phyloP scores from a whole-genome alignment of 2,888 invertebrate genomes.

The Ypsolopha sequella region DNA sequence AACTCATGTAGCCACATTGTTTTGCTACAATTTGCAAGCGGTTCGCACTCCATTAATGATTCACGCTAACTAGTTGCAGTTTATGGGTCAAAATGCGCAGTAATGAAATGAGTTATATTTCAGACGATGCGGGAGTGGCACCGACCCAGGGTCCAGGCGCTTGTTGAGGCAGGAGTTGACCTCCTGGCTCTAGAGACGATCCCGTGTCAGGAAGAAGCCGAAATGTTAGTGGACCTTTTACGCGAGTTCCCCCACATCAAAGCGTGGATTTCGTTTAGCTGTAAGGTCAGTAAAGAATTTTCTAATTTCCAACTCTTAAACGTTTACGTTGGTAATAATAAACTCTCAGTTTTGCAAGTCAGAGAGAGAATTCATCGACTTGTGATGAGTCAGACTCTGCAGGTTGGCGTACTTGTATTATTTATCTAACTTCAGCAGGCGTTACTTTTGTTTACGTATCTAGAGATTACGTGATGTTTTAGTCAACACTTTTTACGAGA shows the following conservation, averaged over 20 bases:
- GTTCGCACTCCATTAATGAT: constrained; percentile 1
- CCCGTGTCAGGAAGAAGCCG: constrained; percentile 88
- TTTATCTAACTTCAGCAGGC: background rate
- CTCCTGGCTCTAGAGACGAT: constrained; percentile 93
- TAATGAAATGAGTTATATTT: background rate
- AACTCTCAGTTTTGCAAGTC: constrained; percentile 9
- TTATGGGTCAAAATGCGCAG: background rate
- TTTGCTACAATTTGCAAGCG: constrained; percentile 1
- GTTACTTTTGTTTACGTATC: background rate
- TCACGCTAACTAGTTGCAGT: background rate
- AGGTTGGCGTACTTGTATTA: background rate
- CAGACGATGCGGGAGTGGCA: constrained; percentile 86
- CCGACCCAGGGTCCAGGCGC: constrained; percentile 80
- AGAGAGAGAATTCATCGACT: constrained; percentile 11
- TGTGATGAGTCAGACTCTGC: constrained; percentile 7
- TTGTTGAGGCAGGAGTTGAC: constrained; percentile 86
- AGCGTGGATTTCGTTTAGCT: constrained; percentile 92
- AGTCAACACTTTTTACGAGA: background rate
- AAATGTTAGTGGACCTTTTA: constrained; percentile 83
- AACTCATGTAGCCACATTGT: constrained; percentile 2
- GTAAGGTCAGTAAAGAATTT: constrained; percentile 71
- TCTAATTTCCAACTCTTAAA: background rate
- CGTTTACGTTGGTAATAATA: background rate
- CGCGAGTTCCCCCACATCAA: constrained; percentile 82
- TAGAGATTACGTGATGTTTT: background rate